Evolutionary conservation across 2,797 vertebrate species (phyloP).

Genomic region (Rhinichthys osculus): DNA sequence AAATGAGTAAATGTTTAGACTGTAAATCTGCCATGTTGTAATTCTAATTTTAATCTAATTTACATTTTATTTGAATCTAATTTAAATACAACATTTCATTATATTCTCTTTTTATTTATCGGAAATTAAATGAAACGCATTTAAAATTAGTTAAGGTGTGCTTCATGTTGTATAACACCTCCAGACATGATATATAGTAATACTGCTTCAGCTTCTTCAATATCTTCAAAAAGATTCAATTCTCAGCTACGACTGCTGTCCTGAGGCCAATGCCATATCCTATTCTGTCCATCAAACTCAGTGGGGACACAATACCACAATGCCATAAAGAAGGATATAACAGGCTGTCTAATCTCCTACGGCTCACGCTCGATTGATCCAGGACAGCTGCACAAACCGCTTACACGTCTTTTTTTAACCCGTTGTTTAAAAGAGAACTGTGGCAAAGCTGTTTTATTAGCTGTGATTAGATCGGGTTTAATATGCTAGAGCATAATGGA

Average conservation of each 20-base stretch:
- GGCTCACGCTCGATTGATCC: constrained; percentile 51
- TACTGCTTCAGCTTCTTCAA: background rate
- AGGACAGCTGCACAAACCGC: constrained; percentile 49
- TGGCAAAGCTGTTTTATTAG: constrained; percentile 51
- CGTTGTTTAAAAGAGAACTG: constrained; percentile 23
- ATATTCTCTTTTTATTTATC: background rate
- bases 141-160: background rate
- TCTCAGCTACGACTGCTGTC: background rate
- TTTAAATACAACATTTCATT: background rate
- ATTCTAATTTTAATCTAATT: background rate
- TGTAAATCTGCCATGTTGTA: background rate
- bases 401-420: constrained; percentile 53
- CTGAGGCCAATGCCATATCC: constrained; percentile 10
- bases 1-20: background rate
- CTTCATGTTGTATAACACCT: background rate
- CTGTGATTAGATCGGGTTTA: constrained; percentile 56
- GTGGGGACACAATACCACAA: constrained; percentile 18
- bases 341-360: constrained; percentile 53
- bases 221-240: constrained; percentile 28
- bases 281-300: constrained; percentile 12
- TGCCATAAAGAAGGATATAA: constrained; percentile 44
- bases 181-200: background rate
- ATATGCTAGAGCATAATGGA: constrained; percentile 57
- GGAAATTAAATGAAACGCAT: too few relatives aligned
- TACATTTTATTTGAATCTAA: background rate